Conservation (phyloP, 2,797 vertebrate genomes). For the Centropyge bicolor region DNA sequence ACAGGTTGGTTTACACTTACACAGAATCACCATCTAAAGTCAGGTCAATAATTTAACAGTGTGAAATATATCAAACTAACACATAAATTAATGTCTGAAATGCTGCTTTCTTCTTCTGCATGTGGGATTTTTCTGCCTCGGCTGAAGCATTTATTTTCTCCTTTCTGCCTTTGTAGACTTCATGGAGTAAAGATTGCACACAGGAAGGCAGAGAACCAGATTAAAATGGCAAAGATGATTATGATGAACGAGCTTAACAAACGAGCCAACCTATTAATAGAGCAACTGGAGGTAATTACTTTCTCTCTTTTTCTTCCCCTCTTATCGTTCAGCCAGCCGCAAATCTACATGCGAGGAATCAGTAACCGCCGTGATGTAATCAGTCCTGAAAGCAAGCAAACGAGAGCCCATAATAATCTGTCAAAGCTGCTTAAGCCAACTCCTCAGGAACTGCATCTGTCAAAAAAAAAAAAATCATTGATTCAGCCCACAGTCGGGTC, state of each 20-base stretch:
- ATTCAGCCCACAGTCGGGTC: constrained; percentile 28
- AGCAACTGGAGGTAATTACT: constrained; percentile 96
- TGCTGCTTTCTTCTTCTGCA: constrained; percentile 25
- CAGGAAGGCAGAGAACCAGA: constrained; percentile 97
- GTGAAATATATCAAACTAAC: constrained; percentile 34
- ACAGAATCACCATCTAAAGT: constrained; percentile 1
- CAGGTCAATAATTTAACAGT: constrained; percentile 32
- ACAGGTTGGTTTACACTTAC: constrained; percentile 78
- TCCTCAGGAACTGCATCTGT: constrained; percentile 47
- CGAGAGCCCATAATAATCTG: constrained; percentile 61
- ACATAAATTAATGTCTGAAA: constrained; percentile 43
- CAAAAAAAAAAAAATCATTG: constrained; percentile 12
- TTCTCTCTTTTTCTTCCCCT: constrained; percentile 72
- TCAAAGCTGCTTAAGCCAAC: constrained; percentile 65
- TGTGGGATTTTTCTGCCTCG: constrained; percentile 44
- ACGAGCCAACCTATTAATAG: constrained; percentile 95
- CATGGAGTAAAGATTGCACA: constrained; percentile 95
- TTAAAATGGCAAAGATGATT: constrained; percentile 99
- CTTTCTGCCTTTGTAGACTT: constrained; percentile 85
- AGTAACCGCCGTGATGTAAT: constrained; percentile 60
- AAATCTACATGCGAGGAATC: constrained; percentile 70
- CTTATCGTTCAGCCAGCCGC: constrained; percentile 72
- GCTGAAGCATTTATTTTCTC: constrained; percentile 61
- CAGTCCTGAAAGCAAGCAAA: constrained; percentile 65
- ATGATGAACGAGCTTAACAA: constrained; percentile 98